Evolutionary conservation across 1,140 invertebrate genomes (phyloP).

Genomic region (Sweltsa coloradensis): DNA sequence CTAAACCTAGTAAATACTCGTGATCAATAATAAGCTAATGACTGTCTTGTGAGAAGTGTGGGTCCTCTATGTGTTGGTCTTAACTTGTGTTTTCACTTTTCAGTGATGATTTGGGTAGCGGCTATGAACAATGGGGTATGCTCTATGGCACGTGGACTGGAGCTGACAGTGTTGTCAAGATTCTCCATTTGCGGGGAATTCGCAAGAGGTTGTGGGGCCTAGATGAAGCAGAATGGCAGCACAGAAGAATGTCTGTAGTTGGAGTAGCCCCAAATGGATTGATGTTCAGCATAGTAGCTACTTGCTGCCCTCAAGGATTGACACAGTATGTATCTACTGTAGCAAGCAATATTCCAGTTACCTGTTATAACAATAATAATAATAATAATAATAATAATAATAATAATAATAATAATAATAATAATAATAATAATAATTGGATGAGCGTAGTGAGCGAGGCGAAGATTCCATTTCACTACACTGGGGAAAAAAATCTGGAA

Average conservation of each 20-base stretch:
- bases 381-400: too few species aligned
- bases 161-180: slow-evolving; percentile 22
- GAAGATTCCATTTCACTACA: too few species aligned
- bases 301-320: not conserved
- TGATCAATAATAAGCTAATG: too few species aligned
- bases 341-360: not conserved
- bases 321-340: not conserved
- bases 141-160: slow-evolving; percentile 28
- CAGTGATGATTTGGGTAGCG: slow-evolving; percentile 21
- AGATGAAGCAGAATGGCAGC: slow-evolving; percentile 18
- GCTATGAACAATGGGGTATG: slow-evolving; percentile 39
- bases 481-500: too few species aligned
- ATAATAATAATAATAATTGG: too few species aligned
- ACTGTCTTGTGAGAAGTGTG: too few species aligned
- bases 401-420: too few species aligned
- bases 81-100: too few species aligned
- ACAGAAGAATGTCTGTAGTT: slow-evolving; percentile 24
- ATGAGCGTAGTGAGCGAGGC: too few species aligned
- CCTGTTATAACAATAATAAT: too few species aligned
- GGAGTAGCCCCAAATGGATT: slow-evolving; percentile 30
- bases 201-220: slow-evolving; percentile 35
- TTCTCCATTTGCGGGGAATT: slow-evolving; percentile 35
- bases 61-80: too few species aligned
- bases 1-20: too few species aligned
- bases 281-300: slow-evolving; percentile 27